Evolutionary conservation across 2,888 invertebrate species (phyloP).

Genomic region (Hermaeophaga mercurialis): DNA sequence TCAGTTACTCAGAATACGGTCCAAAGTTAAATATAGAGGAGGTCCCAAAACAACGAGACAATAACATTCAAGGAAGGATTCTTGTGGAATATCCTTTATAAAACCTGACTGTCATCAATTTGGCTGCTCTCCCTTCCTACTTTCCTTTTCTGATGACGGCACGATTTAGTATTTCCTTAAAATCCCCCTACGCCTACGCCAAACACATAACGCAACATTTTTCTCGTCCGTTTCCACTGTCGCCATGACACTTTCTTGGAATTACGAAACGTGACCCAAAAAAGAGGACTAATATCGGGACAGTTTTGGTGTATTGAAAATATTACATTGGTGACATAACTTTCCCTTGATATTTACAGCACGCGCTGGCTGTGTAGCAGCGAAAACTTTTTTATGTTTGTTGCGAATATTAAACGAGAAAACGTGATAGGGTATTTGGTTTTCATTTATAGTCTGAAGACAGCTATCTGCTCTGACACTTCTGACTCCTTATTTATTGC

Average conservation of each 20-base stretch:
- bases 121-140: constrained; percentile 6
- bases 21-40: no score
- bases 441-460: constrained; percentile 28
- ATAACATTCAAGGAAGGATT: constrained; percentile 14
- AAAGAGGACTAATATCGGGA: constrained; percentile 25
- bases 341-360: constrained; percentile 27
- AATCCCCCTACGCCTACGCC: constrained; percentile 24
- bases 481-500: constrained; percentile 23
- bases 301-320: constrained; percentile 23
- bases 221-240: constrained; percentile 24
- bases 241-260: constrained; percentile 28
- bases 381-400: constrained; percentile 26
- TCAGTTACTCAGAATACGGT: no score
- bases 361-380: constrained; percentile 19
- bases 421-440: constrained; percentile 26
- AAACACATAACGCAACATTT: constrained; percentile 29
- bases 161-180: constrained; percentile 23
- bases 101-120: constrained; percentile 26
- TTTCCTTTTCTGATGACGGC: constrained; percentile 18
- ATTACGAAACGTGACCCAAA: constrained; percentile 28
- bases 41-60: constrained; percentile 4
- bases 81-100: constrained; percentile 13
- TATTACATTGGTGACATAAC: constrained; percentile 29
- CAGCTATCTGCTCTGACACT: constrained; percentile 25
- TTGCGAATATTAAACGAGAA: constrained; percentile 27